These are phyloP conservation scores for Sebastiscus albofasciatus DNA, from an alignment of 2,797 vertebrate species.

Conservation along the genomic window DNA sequence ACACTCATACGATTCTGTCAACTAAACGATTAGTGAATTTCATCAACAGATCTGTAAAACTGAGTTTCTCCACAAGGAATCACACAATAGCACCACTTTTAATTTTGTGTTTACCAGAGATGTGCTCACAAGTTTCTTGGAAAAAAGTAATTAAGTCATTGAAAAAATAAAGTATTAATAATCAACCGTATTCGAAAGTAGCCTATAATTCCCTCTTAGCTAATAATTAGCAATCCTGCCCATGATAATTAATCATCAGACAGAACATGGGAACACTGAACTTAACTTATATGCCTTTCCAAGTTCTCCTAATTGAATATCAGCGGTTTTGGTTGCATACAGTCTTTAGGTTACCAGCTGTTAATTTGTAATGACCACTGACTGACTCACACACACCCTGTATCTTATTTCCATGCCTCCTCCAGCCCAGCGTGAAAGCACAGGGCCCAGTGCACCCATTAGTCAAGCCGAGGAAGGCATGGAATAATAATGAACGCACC, in stretches of 20 bases:
- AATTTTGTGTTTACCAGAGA: too few relatives aligned
- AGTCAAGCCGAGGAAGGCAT: constrained; percentile 59
- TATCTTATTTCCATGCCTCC: constrained; percentile 64
- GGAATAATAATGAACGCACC: constrained; percentile 68
- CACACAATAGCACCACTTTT: too few relatives aligned
- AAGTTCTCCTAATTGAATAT: constrained; percentile 12
- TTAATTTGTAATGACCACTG: constrained; percentile 42
- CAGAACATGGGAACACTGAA: not conserved
- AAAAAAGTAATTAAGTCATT: too few relatives aligned
- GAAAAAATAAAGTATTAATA: too few relatives aligned
- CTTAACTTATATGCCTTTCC: not conserved
- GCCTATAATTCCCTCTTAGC: not conserved
- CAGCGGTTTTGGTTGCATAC: constrained; percentile 2
- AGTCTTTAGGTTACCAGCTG: constrained; percentile 35
- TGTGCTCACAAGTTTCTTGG: too few relatives aligned
- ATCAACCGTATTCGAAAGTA: not conserved
- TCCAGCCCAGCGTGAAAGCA: constrained; percentile 48
- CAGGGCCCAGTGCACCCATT: constrained; percentile 63
- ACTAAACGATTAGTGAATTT: too few relatives aligned
- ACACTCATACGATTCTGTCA: too few relatives aligned
- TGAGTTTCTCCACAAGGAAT: too few relatives aligned
- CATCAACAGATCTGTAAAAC: too few relatives aligned
- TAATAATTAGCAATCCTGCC: not conserved
- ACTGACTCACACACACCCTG: constrained; percentile 52
- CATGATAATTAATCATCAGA: not conserved